Percentiles rank a stretch among this genome's conserved stretches.
Conservation (phyloP, 2,113 vertebrate species). For the Maccullochella peelii region DNA sequence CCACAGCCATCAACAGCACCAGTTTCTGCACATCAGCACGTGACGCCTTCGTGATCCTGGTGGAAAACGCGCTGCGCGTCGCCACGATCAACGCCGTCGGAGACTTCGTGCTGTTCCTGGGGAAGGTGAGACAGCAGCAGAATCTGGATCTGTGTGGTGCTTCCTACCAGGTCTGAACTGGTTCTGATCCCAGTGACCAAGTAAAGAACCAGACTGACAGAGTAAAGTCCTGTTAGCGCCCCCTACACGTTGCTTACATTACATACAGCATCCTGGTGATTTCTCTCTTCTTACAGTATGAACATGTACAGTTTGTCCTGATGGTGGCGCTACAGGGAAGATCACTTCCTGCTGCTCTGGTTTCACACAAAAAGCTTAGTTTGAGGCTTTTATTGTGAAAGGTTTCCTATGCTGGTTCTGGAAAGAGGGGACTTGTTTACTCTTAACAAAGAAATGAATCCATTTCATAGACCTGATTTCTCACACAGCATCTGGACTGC, state of each 20-base stretch:
- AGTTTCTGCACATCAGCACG: conserved; percentile 98
- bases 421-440: too few species aligned
- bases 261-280: neutral
- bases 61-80: conserved; percentile 96
- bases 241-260: neutral
- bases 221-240: neutral
- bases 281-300: too few species aligned
- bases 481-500: too few species aligned
- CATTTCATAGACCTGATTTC: too few species aligned
- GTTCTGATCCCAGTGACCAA: neutral
- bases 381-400: too few species aligned
- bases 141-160: neutral
- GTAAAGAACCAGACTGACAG: neutral
- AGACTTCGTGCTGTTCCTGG: conserved; percentile 97
- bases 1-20: conserved; percentile 99
- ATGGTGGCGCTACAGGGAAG: too few species aligned
- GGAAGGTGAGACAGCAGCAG: conserved; percentile 87
- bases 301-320: too few species aligned
- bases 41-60: conserved; percentile 96
- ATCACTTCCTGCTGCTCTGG: too few species aligned
- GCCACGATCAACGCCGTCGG: conserved; percentile 97
- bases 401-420: too few species aligned
- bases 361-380: too few species aligned
- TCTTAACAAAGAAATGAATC: too few species aligned
- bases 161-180: neutral